Evolutionary conservation across 53 echinoderm and acorn worm genomes (phyloP).

Genomic region (Holothuria leucospilota): DNA sequence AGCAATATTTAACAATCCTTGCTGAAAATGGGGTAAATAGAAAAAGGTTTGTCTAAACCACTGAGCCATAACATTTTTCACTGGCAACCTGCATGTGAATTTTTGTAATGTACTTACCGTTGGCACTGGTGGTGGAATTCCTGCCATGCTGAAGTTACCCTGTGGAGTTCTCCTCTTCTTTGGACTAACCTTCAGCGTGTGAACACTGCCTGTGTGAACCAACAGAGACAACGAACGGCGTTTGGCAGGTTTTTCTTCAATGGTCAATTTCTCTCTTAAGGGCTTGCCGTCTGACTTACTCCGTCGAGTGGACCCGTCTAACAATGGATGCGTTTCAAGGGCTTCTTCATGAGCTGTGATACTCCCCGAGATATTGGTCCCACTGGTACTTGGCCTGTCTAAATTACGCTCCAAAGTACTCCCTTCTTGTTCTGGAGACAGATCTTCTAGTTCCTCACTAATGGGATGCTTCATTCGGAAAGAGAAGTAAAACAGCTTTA

Average conservation of each 20-base stretch:
- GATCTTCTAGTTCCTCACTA: constrained; percentile 27
- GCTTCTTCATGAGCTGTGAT: constrained; percentile 59
- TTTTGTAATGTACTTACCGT: constrained; percentile 47
- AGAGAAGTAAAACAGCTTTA: too few species aligned
- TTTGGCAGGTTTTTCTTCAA: constrained; percentile 29
- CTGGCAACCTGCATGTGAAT: too few species aligned
- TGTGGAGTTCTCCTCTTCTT: constrained; percentile 33
- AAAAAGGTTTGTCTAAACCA: too few species aligned
- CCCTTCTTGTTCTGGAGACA: constrained; percentile 19
- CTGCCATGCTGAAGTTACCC: constrained; percentile 33
- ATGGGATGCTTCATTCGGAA: background rate
- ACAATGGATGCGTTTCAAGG: constrained; percentile 36
- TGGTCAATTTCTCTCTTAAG: constrained; percentile 4
- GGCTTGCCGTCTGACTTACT: constrained; percentile 24
- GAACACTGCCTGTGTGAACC: constrained; percentile 83
- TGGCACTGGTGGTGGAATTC: constrained; percentile 66
- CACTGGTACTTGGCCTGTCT: constrained; percentile 53
- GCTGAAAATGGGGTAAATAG: too few species aligned
- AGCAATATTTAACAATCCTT: too few species aligned
- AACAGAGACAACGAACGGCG: constrained; percentile 79
- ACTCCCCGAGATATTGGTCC: constrained; percentile 48
- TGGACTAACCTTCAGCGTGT: constrained; percentile 43
- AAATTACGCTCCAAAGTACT: constrained; percentile 21
- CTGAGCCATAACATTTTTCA: too few species aligned
- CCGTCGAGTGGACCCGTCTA: constrained; percentile 4